These are phyloP conservation scores for Rhinoraja longicauda DNA, from an alignment of 2,797 vertebrate genomes.

Conservation along the genomic window DNA sequence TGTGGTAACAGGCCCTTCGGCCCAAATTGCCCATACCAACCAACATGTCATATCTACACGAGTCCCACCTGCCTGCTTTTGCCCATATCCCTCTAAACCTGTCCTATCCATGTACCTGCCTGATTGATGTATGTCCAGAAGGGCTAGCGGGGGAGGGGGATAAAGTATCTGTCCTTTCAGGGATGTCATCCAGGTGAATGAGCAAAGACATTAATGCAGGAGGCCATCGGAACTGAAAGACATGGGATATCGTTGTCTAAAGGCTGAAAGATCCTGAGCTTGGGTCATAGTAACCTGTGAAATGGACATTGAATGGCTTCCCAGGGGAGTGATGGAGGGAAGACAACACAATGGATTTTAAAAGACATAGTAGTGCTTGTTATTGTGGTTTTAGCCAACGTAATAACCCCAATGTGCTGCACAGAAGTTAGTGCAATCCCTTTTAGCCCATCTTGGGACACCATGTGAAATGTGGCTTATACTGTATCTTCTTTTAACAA, in stretches of 20 bases:
- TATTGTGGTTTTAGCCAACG: background rate
- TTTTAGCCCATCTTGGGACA: background rate
- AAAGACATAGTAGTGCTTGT: background rate
- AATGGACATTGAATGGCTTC: background rate
- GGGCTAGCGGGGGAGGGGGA: background rate
- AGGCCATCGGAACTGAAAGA: background rate
- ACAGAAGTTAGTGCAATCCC: background rate
- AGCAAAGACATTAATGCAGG: background rate
- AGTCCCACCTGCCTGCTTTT: no score
- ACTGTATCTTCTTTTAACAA: background rate
- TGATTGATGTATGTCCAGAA: background rate
- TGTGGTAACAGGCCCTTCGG: no score
- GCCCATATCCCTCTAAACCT: no score
- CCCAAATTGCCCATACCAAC: no score
- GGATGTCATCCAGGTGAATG: background rate
- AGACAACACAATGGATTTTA: background rate
- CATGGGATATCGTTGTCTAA: background rate
- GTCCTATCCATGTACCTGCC: no score
- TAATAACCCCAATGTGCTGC: background rate
- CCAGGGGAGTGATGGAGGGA: no score
- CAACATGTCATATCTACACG: no score
- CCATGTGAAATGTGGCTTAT: background rate
- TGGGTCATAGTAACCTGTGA: background rate
- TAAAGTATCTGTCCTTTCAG: background rate
- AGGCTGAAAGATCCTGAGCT: background rate